Conservation (phyloP, 2,797 vertebrate species). For the Antrozous pallidus region DNA sequence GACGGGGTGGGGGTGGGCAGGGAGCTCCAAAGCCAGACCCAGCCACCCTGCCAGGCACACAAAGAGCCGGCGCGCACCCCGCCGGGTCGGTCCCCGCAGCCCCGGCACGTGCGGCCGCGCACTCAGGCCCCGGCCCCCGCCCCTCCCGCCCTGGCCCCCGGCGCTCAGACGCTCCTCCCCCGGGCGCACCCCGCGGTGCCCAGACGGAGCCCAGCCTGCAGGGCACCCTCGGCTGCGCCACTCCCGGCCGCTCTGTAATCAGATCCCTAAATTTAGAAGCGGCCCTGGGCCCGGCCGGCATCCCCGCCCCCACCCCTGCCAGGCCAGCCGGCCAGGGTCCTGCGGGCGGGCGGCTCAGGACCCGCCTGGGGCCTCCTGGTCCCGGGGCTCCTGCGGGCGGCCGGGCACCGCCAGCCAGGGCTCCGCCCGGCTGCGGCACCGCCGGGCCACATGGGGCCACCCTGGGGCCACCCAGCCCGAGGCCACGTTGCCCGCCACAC, state of each 20-base stretch:
- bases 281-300: slow-evolving; percentile 56
- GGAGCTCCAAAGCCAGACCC: slow-evolving; percentile 72
- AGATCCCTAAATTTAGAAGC: slow-evolving; percentile 80
- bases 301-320: slow-evolving; percentile 66
- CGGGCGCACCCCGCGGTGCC: slow-evolving; percentile 66
- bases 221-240: slow-evolving; percentile 54
- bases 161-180: slow-evolving; percentile 50
- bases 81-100: slow-evolving; percentile 46
- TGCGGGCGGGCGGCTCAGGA: too few species aligned
- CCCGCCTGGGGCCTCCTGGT: slow-evolving; percentile 44
- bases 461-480: slow-evolving; percentile 62
- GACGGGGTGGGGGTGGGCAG: slow-evolving; percentile 72
- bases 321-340: slow-evolving; percentile 52
- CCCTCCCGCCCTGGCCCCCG: slow-evolving; percentile 23
- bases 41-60: slow-evolving; percentile 76
- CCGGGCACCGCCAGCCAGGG: background rate
- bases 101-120: slow-evolving; percentile 64
- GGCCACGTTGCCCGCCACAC: slow-evolving; percentile 72
- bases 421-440: slow-evolving; percentile 45
- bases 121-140: slow-evolving; percentile 59
- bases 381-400: background rate
- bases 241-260: slow-evolving; percentile 75
- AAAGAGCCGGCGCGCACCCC: slow-evolving; percentile 73
- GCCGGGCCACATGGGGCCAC: slow-evolving; percentile 47
- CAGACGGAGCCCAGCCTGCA: slow-evolving; percentile 59